Evolutionary conservation across 2,888 invertebrate species (phyloP), one percentile per base, ranked within the genome.

Genomic region (Anagyrus pseudococci): DNA sequence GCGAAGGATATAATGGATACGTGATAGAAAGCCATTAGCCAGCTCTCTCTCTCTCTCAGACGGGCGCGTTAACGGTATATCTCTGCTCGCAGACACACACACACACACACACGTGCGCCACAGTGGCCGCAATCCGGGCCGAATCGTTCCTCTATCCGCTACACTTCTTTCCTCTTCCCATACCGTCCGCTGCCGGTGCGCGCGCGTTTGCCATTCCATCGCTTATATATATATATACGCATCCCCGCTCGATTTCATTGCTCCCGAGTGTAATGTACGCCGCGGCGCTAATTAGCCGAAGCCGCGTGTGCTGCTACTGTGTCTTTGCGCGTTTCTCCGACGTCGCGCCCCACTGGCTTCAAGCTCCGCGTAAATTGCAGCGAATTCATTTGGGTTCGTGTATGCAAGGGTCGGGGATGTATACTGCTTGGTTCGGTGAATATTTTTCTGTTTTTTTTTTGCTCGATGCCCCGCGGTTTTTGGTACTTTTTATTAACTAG

Each of bases 1-100:
- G n/a, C n/a, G n/a, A n/a, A n/a, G n/a, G n/a, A n/a, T n/a, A n/a
- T 58, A 58, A 58, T 58, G 58, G 58, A 58, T 54, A 60, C 60
- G 54, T 54, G 48, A 54, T 54, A 33, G 58, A 46, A 17, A 2
- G 19, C 60, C 47, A 60, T 60, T 54, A 60, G 26, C 15, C 15
- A 20, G 22, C 46, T 46, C n/a, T n/a, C n/a, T n/a, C n/a, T n/a
- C n/a, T n/a, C n/a, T n/a, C n/a, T n/a, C n/a, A n/a, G n/a, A n/a
- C 43, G 15, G 17, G 41, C 29, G 19, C 19, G 17, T 20, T 44
- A 20, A 29, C 44, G 1, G 7, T 19, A 20, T 29, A 15, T 44
- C n/a, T n/a, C n/a, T n/a, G n/a, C n/a, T n/a, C n/a, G n/a, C n/a
- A n/a, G n/a, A n/a, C n/a, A n/a, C 19, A 15, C 25, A 23, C 47